Evolutionary conservation across 2,797 vertebrate genomes (phyloP), one percentile per base, ranked within the genome.

Genomic region (Rhinatrema bivittatum): DNA sequence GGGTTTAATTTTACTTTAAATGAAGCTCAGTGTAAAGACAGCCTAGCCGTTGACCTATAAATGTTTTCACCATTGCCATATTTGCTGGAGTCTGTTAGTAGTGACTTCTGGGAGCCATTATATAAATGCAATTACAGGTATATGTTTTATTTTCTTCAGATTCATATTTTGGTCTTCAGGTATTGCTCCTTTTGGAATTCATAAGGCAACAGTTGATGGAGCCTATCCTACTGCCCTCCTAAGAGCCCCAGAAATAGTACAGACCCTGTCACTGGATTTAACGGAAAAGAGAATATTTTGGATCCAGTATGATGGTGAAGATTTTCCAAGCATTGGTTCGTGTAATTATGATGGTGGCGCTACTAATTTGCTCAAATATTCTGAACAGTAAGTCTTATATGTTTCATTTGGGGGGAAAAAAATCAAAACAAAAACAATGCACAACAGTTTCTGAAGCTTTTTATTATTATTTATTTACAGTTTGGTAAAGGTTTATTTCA

Each of bases 91-190:
- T n/a, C n/a, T n/a, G n/a, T n/a, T n/a, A n/a, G n/a, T n/a, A n/a
- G n/a, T n/a, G n/a, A n/a, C n/a, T n/a, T n/a, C n/a, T n/a, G n/a
- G n/a, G n/a, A n/a, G n/a, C n/a, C n/a, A n/a, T n/a, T n/a, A n/a
- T n/a, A n/a, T n/a, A n/a, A n/a, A n/a, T n/a, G n/a, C n/a, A n/a
- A n/a, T n/a, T 6, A 9, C 25, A 26, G 25, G 20, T n/a, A 8
- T 9, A n/a, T 55, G 19, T 48, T 31, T 59, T 50, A 4, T 35
- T 24, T 10, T 50, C 57, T 65, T 32, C 71, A 99, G 94, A 70
- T 66, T 88, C 39, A 43, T 97, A 21, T 99, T 98, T 64, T 95
- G 93, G 89, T 69, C 92, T 36, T 90, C 89, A 23, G 83, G 79
- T 9, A 76, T 70, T 8, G 36, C 28, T 13, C 34, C 56, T 12